Evolutionary conservation across 2,113 vertebrate genomes (phyloP).

Genomic region (Phaethornis superciliosus): DNA sequence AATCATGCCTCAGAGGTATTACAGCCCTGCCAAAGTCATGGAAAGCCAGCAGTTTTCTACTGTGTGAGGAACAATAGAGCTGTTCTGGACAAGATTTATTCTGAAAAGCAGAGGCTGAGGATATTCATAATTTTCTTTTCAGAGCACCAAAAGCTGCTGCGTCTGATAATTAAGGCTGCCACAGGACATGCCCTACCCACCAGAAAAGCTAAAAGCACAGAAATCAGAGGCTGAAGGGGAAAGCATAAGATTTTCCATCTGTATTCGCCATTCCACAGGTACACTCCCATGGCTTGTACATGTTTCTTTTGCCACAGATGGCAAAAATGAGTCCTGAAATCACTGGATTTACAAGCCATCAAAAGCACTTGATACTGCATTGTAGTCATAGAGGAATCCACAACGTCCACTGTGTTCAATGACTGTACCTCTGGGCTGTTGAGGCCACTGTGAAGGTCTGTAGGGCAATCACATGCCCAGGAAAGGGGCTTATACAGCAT

Average conservation of each 20-base stretch:
- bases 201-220: background rate
- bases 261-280: background rate
- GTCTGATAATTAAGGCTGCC: background rate
- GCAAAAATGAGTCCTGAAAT: background rate
- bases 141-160: conserved; percentile 17
- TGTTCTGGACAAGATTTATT: conserved; percentile 50
- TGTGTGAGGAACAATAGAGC: conserved; percentile 52
- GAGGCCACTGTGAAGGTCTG: background rate
- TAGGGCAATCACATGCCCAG: background rate
- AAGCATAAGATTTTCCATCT: background rate
- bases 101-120: conserved; percentile 20
- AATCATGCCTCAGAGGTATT: background rate
- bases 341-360: background rate
- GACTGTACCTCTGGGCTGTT: background rate
- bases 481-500: background rate
- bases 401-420: rapidly evolving
- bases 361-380: background rate
- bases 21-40: conserved; percentile 31
- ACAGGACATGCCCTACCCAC: background rate
- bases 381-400: background rate
- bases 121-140: conserved; percentile 56
- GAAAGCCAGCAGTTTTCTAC: conserved; percentile 51
- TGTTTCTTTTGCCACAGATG: background rate
- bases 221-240: background rate
- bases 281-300: background rate